These are phyloP conservation scores for Sebastes diaconus DNA, from an alignment of 2,797 vertebrate species.

Conservation along the genomic window DNA sequence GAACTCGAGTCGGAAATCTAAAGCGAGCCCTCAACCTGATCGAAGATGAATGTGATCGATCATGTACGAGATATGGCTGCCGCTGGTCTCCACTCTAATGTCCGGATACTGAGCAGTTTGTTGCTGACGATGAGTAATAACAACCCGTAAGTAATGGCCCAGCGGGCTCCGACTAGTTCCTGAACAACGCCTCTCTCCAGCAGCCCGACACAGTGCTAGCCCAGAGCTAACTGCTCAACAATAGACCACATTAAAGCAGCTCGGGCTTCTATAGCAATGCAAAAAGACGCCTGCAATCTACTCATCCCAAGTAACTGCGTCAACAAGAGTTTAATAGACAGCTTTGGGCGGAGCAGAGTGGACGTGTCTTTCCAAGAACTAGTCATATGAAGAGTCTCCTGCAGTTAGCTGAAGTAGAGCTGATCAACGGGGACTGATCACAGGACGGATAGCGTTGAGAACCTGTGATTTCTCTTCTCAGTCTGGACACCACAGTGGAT, in stretches of 20 bases:
- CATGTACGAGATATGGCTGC: conserved; percentile 97
- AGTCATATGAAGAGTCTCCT: not conserved
- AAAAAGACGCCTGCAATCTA: not conserved
- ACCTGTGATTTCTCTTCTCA: not conserved
- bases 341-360: not conserved
- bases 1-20: not conserved
- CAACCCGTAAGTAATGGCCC: conserved; percentile 90
- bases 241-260: not conserved
- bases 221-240: not conserved
- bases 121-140: conserved; percentile 98
- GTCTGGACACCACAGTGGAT: too few relatives aligned
- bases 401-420: not conserved
- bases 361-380: not conserved
- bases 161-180: conserved; percentile 62
- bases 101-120: conserved; percentile 94
- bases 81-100: conserved; percentile 97
- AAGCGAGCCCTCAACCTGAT: not conserved
- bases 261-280: not conserved
- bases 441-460: not conserved
- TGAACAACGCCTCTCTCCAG: not conserved
- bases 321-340: too few relatives aligned
- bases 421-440: not conserved
- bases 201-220: not conserved
- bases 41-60: conserved; percentile 93
- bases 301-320: accelerated